A percentile compares a stretch with the other conserved stretches of the same genome.
These are phyloP conservation scores for Podiceps cristatus DNA, from an alignment of 2,113 vertebrate species.

Conservation along the genomic window DNA sequence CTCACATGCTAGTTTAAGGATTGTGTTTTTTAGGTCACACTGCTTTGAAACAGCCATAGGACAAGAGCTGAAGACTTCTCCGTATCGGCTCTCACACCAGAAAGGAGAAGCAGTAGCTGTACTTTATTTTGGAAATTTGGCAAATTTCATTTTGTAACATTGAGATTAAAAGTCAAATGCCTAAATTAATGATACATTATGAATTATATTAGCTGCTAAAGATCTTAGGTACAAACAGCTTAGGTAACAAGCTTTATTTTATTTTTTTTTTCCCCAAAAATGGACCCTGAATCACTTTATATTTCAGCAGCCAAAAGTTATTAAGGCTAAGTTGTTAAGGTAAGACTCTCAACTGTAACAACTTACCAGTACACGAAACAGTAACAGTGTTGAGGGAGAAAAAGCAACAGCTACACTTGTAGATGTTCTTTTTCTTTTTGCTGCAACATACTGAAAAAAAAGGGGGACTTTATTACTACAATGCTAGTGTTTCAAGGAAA, in stretches of 20 bases:
- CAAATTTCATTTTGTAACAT: neutral
- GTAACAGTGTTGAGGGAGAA: conserved; percentile 80
- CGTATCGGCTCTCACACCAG: neutral
- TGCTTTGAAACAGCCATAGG: neutral
- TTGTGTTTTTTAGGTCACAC: neutral
- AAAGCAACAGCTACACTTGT: conserved; percentile 80
- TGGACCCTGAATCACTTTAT: neutral
- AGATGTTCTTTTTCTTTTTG: conserved; percentile 81
- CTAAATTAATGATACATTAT: neutral
- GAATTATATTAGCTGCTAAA: neutral
- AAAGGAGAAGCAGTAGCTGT: neutral
- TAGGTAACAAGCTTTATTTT: neutral
- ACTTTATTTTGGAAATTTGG: neutral
- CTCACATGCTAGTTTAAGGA: neutral
- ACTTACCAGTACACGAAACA: conserved; percentile 79
- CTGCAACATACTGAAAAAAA: conserved; percentile 80
- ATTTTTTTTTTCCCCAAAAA: neutral
- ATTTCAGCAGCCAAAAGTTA: neutral
- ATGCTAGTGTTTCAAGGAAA: neutral
- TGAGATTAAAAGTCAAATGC: neutral
- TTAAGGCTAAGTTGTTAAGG: neutral
- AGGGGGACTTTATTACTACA: neutral
- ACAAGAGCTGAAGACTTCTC: neutral
- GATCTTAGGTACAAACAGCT: neutral
- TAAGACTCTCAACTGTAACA: neutral